Percentiles rank a stretch among this genome's conserved stretches.
These are phyloP conservation scores for Percopsis transmontana DNA, from an alignment of 2,113 vertebrate species.

Conservation along the genomic window DNA sequence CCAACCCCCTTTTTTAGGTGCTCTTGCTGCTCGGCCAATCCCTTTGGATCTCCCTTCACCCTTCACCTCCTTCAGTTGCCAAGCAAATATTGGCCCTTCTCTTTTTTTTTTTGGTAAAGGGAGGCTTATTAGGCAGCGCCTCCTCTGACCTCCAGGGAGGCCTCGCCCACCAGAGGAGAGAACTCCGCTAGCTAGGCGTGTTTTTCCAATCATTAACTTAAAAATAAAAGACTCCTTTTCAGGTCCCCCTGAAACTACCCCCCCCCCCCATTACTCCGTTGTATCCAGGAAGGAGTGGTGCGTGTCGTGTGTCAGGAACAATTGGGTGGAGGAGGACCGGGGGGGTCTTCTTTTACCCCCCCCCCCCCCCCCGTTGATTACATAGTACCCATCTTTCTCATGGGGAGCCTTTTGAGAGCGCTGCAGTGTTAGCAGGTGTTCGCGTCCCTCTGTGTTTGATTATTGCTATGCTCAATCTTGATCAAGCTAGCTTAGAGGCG, in stretches of 20 bases:
- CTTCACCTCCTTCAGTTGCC: slow-evolving; percentile 56
- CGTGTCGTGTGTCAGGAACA: slow-evolving; percentile 67
- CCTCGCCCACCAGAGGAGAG: slow-evolving; percentile 70
- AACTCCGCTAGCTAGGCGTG: slow-evolving; percentile 64
- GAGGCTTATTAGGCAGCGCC: slow-evolving; percentile 76
- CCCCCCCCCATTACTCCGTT: slow-evolving; percentile 2
- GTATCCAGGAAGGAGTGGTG: slow-evolving; percentile 50
- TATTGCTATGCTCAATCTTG: slow-evolving; percentile 70
- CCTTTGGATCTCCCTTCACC: slow-evolving; percentile 1
- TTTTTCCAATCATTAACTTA: slow-evolving; percentile 81
- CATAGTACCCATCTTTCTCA: slow-evolving; percentile 41
- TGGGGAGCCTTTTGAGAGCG: slow-evolving; percentile 45
- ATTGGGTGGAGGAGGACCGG: slow-evolving; percentile 33
- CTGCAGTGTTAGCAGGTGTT: slow-evolving; percentile 65
- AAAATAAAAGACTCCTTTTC: slow-evolving; percentile 78
- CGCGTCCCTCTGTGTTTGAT: slow-evolving; percentile 58
- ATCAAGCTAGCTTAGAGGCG: slow-evolving; percentile 41
- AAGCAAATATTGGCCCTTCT: slow-evolving; percentile 60
- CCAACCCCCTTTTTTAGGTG: slow-evolving; percentile 20
- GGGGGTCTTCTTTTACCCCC: slow-evolving; percentile 19
- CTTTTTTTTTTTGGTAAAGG: slow-evolving; percentile 52
- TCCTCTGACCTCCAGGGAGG: slow-evolving; percentile 67
- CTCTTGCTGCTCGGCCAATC: slow-evolving; percentile 23
- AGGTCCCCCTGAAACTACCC: slow-evolving; percentile 50
- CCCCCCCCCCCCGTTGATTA: slow-evolving; percentile 33